Percentiles rank a stretch among this genome's conserved stretches.
Evolutionary conservation across 2,797 vertebrate species (phyloP).

Genomic region (Poecilia velifera): DNA sequence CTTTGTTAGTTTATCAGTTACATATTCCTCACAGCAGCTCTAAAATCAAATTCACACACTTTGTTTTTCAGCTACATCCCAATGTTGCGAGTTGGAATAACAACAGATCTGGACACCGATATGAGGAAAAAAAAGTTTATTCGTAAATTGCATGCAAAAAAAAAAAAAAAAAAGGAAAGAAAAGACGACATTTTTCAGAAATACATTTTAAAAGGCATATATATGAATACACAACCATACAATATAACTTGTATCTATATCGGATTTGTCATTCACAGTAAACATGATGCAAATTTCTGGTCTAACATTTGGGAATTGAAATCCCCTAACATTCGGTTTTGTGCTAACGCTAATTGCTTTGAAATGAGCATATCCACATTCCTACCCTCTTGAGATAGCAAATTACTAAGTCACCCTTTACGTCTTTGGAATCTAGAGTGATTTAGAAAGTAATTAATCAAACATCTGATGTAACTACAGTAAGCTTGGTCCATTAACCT

Average conservation of each 20-base stretch:
- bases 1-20: neutral
- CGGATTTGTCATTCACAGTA: constrained; percentile 69
- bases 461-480: constrained; percentile 64
- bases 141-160: constrained; percentile 70
- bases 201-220: constrained; percentile 58
- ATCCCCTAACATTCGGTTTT: constrained; percentile 22
- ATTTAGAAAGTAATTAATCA: constrained; percentile 61
- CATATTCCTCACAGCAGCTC: constrained; percentile 4
- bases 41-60: constrained; percentile 1
- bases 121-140: constrained; percentile 68
- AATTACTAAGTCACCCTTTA: constrained; percentile 32
- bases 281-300: constrained; percentile 52
- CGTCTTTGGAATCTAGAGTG: constrained; percentile 57
- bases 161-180: constrained; percentile 71
- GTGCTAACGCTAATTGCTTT: constrained; percentile 45
- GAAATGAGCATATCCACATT: constrained; percentile 40
- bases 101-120: constrained; percentile 27
- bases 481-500: constrained; percentile 69
- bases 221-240: constrained; percentile 57
- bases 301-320: constrained; percentile 48
- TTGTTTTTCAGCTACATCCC: neutral
- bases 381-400: constrained; percentile 25
- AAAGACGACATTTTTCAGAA: constrained; percentile 54
- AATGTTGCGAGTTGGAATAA: constrained; percentile 16
- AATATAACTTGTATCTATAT: constrained; percentile 47